A percentile compares a stretch with the other conserved stretches of the same genome.
Conservation (phyloP, 2,797 vertebrate genomes). For the Potorous gilbertii region DNA sequence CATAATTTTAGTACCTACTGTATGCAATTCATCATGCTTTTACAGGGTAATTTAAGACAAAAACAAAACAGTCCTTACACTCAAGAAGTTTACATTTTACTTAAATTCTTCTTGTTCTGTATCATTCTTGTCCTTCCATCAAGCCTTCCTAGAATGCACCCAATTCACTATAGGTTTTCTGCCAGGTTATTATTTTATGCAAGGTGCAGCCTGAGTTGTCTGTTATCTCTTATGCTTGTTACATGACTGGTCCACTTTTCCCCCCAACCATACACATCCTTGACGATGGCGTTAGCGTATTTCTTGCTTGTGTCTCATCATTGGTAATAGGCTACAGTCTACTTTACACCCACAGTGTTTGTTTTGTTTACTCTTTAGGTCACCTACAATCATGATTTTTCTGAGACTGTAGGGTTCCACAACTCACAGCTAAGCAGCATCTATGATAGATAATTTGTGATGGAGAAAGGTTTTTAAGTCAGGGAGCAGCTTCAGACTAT, state of each 20-base stretch:
- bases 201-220: background rate
- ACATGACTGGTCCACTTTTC: background rate
- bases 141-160: background rate
- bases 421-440: background rate
- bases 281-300: background rate
- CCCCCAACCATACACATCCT: background rate
- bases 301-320: background rate
- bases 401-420: background rate
- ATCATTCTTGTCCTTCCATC: background rate
- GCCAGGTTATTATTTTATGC: background rate
- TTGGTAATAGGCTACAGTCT: background rate
- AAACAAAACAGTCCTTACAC: background rate
- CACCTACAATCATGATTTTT: background rate
- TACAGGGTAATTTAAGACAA: background rate
- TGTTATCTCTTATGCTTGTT: background rate
- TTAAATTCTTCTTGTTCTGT: background rate
- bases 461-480: background rate
- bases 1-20: background rate
- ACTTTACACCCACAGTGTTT: background rate
- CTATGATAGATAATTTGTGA: background rate
- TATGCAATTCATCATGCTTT: background rate
- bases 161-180: background rate
- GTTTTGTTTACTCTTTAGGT: background rate
- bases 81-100: background rate
- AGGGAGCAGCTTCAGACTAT: background rate